Percentiles rank a stretch among this genome's conserved stretches.
These are phyloP conservation scores for Lepidocolaptes lacrymiger DNA, from an alignment of 2,797 vertebrate genomes.

Conservation along the genomic window DNA sequence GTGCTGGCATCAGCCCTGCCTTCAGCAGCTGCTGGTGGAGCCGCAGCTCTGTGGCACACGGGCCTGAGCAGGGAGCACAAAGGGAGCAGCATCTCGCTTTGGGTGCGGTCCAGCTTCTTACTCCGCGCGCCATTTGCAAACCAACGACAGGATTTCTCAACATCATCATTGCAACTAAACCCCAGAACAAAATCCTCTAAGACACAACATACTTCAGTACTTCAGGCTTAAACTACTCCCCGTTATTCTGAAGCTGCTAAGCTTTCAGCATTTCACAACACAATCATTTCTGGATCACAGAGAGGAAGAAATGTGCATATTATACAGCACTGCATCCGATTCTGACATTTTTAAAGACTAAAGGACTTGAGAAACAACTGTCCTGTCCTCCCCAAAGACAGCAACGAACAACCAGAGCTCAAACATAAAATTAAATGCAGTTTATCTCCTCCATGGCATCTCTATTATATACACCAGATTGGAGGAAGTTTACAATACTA, in stretches of 20 bases:
- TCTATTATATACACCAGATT: neutral
- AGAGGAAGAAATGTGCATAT: neutral
- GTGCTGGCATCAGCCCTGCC: neutral
- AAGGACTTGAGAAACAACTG: neutral
- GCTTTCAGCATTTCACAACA: neutral
- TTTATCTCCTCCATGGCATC: neutral
- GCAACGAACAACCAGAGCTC: neutral
- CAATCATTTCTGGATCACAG: neutral
- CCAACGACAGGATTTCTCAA: neutral
- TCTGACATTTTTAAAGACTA: neutral
- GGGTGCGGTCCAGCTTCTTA: neutral
- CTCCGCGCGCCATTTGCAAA: neutral
- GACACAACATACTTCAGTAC: neutral
- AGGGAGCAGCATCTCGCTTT: neutral
- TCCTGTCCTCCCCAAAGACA: neutral
- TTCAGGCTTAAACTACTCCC: neutral
- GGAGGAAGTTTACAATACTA: constrained; percentile 9
- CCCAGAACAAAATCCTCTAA: neutral
- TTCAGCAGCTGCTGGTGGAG: neutral
- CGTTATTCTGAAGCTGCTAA: neutral
- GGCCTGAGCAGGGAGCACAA: neutral
- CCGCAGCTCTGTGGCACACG: neutral
- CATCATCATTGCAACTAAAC: neutral
- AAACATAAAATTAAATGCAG: constrained; percentile 24
- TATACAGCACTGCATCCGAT: neutral